phyloP scores from a whole-genome alignment of 2,797 vertebrate genomes.

The Carcharodon carcharias region DNA sequence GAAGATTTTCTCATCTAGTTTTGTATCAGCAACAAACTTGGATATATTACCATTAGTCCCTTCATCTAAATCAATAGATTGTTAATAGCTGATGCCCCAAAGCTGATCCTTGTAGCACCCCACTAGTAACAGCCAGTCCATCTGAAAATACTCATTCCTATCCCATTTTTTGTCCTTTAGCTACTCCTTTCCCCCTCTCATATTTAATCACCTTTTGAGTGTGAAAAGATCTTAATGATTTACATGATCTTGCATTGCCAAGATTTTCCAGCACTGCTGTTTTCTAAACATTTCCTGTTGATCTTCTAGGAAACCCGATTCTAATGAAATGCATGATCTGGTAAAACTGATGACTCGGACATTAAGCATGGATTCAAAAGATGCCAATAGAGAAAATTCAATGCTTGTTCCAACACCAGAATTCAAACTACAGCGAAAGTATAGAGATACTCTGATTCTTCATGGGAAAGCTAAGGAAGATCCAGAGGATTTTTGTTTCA shows the following conservation, averaged over 20 bases:
- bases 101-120: no score
- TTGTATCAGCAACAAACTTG: neutral
- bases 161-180: neutral
- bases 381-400: slow-evolving; percentile 49
- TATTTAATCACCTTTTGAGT: neutral
- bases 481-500: slow-evolving; percentile 60
- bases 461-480: slow-evolving; percentile 75
- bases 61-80: neutral
- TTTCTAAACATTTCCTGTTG: neutral
- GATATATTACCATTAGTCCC: neutral
- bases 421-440: slow-evolving; percentile 78
- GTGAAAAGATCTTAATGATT: neutral
- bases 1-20: no score
- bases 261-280: neutral
- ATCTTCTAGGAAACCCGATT: slow-evolving; percentile 64
- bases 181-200: neutral
- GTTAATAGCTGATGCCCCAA: neutral
- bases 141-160: no score
- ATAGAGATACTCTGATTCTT: slow-evolving; percentile 83
- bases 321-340: slow-evolving; percentile 80
- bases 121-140: no score
- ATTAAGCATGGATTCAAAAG: slow-evolving; percentile 72
- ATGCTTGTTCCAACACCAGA: slow-evolving; percentile 55
- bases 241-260: neutral
- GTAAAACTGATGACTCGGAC: slow-evolving; percentile 89